Conservation (phyloP, 1,140 invertebrate species). For the Metopolophium dirhodum region DNA sequence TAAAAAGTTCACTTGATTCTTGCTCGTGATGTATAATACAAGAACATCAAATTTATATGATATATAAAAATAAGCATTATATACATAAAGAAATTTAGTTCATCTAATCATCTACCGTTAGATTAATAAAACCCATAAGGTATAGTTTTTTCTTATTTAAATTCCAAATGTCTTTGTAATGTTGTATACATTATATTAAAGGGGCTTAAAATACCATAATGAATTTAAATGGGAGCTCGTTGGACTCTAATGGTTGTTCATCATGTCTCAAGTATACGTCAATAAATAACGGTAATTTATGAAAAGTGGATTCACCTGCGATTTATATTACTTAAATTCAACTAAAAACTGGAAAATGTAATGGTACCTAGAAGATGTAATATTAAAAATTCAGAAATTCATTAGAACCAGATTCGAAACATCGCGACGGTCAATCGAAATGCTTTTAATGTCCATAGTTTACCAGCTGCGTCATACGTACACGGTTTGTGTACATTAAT, state of each 20-base stretch:
- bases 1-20: neutral
- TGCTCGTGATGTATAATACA: neutral
- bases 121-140: neutral
- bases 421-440: neutral
- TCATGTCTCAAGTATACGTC: neutral
- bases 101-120: neutral
- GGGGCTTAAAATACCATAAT: neutral
- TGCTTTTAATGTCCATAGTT: conserved; percentile 8
- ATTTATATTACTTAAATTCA: neutral
- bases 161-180: neutral
- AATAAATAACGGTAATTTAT: conserved; percentile 19
- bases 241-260: neutral
- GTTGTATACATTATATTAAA: neutral
- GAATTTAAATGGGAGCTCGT: neutral
- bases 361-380: neutral
- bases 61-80: neutral
- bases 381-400: neutral
- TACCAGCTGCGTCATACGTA: conserved; percentile 9
- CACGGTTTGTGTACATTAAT: conserved; percentile 17
- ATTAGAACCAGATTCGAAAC: neutral
- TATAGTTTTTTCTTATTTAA: neutral
- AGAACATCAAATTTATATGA: neutral
- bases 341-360: neutral
- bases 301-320: neutral
- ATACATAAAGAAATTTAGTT: neutral